Percentiles rank a stretch among this genome's conserved stretches.
Conservation (phyloP, 2,113 vertebrate genomes). For the Cryptotis parvus region DNA sequence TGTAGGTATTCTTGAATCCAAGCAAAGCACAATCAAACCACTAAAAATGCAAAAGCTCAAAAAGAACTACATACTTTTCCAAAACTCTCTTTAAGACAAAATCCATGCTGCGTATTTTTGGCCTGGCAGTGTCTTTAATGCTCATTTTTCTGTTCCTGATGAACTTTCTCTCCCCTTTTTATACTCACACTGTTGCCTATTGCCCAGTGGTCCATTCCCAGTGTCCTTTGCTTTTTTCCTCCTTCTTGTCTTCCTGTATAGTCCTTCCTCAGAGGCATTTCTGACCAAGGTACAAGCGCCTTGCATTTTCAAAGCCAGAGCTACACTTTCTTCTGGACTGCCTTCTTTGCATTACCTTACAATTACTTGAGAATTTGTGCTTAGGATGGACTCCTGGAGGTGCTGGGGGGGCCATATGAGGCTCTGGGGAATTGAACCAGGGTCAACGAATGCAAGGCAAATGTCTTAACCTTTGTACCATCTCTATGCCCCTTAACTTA, state of each 20-base stretch:
- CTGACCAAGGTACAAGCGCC: neutral
- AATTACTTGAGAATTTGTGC: neutral
- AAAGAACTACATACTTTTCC: no score
- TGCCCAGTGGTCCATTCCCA: neutral
- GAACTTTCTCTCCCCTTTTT: neutral
- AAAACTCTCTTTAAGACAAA: neutral
- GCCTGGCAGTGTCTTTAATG: neutral
- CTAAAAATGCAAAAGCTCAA: neutral
- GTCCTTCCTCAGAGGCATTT: conserved; percentile 5
- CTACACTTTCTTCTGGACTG: conserved; percentile 36
- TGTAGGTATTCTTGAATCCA: neutral
- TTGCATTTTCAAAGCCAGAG: conserved; percentile 14
- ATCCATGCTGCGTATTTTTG: neutral
- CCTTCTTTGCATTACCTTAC: neutral
- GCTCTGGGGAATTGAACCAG: no score
- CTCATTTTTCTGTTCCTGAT: neutral
- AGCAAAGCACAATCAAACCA: neutral
- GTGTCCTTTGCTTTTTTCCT: neutral
- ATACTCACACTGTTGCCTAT: neutral
- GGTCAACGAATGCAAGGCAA: no score
- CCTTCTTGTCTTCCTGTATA: neutral
- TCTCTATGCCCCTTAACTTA: neutral
- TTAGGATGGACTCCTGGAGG: no score
- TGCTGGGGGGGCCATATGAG: no score
- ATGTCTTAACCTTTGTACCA: no score